phyloP scores from a whole-genome alignment of 2,113 vertebrate species.

The Lutjanus erythropterus region DNA sequence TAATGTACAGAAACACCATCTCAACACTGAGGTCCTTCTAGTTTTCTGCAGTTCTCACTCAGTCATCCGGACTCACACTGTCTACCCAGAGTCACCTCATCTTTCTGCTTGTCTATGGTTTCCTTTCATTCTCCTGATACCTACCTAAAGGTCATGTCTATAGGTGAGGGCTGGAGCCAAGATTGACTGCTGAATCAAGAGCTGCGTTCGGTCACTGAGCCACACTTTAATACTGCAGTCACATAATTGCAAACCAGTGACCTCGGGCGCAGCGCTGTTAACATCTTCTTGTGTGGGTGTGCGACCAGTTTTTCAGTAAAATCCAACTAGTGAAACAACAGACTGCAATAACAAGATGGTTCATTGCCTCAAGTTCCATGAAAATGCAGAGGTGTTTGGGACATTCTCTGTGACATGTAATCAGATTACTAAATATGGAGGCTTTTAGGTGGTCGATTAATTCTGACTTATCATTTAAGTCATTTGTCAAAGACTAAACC shows the following conservation, averaged over 20 bases:
- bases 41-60: neutral
- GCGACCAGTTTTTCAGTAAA: neutral
- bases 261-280: conserved; percentile 8
- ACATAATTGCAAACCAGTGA: conserved; percentile 23
- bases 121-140: neutral
- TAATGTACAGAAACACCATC: neutral
- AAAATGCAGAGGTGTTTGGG: neutral
- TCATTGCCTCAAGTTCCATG: neutral
- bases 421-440: neutral
- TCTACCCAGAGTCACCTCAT: neutral
- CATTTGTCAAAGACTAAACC: neutral
- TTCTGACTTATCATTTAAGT: neutral
- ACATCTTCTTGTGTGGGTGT: neutral
- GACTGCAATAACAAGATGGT: neutral
- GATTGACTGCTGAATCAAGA: conserved; percentile 38
- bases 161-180: neutral
- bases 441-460: neutral
- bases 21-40: neutral
- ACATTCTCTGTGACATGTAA: neutral
- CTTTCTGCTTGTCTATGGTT: neutral
- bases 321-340: neutral
- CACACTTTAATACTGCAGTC: conserved; percentile 9
- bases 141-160: neutral
- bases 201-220: neutral
- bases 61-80: neutral